phyloP scores from a whole-genome alignment of 2,888 invertebrate genomes.

The Tiliacea aurago region DNA sequence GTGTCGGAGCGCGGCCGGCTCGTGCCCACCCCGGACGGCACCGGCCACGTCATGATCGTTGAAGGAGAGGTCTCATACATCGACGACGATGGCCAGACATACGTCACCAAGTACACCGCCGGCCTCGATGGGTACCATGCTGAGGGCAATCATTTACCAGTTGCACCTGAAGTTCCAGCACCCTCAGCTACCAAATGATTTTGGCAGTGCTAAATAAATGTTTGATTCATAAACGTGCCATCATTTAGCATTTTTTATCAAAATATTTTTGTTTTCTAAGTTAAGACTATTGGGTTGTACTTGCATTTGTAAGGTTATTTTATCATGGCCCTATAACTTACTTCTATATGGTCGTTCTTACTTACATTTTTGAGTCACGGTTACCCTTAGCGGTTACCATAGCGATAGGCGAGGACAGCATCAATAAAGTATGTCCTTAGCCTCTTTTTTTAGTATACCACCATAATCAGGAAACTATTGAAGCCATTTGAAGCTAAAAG shows the following conservation, averaged over 20 bases:
- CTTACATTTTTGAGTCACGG: neutral
- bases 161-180: constrained; percentile 18
- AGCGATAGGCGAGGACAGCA: neutral
- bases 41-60: constrained; percentile 72
- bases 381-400: neutral
- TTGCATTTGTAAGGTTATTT: neutral
- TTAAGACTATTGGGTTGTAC: neutral
- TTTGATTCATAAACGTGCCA: neutral
- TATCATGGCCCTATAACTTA: neutral
- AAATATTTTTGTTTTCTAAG: neutral
- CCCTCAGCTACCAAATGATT: neutral
- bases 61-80: constrained; percentile 79
- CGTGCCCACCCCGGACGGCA: constrained; percentile 71
- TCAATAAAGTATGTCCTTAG: neutral
- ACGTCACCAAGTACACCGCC: constrained; percentile 77
- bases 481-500: neutral
- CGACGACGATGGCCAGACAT: constrained; percentile 77
- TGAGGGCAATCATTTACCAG: constrained; percentile 74
- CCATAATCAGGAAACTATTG: neutral
- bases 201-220: constrained; percentile 13
- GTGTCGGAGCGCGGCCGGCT: constrained; percentile 76
- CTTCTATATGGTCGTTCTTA: neutral
- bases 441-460: too few relatives aligned
- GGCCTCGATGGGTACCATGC: constrained; percentile 75
- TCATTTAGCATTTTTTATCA: neutral